phyloP scores from a whole-genome alignment of 2,888 invertebrate species.

The Drosophila paramelanica region DNA sequence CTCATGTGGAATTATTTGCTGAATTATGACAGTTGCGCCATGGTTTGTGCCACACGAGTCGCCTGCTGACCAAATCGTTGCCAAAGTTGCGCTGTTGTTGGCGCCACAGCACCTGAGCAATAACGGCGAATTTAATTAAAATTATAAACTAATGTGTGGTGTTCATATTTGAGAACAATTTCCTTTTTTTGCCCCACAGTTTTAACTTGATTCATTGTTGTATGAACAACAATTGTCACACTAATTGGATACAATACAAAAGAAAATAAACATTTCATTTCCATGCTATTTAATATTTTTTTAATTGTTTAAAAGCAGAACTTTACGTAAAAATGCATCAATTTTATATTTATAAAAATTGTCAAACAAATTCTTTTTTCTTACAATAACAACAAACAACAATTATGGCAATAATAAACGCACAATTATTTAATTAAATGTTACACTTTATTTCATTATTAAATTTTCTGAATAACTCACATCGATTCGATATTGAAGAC shows the following conservation, averaged over 20 bases:
- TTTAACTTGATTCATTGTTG: not conserved
- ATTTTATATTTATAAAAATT: too few species aligned
- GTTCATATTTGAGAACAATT: not conserved
- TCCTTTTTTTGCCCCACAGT: not conserved
- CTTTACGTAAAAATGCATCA: too few species aligned
- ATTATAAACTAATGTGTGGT: constrained; percentile 27
- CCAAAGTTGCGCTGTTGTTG: constrained; percentile 17
- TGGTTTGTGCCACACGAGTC: constrained; percentile 12
- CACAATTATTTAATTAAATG: too few species aligned
- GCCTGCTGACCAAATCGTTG: constrained; percentile 21
- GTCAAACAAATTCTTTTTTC: too few species aligned
- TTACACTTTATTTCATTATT: not conserved
- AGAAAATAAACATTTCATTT: too few species aligned
- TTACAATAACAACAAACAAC: too few species aligned
- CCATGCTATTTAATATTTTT: too few species aligned
- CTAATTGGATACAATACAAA: too few species aligned
- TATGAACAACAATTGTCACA: not conserved
- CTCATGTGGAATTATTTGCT: constrained; percentile 39
- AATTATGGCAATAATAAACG: too few species aligned
- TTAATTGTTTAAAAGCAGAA: too few species aligned
- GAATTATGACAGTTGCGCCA: constrained; percentile 43
- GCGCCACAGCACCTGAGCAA: constrained; percentile 4
- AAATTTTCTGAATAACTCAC: not conserved
- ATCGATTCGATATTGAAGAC: not conserved
- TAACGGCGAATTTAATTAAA: constrained; percentile 21